These are phyloP conservation scores for Brienomyrus longianalis DNA, from an alignment of 2,113 vertebrate species.

Conservation along the genomic window DNA sequence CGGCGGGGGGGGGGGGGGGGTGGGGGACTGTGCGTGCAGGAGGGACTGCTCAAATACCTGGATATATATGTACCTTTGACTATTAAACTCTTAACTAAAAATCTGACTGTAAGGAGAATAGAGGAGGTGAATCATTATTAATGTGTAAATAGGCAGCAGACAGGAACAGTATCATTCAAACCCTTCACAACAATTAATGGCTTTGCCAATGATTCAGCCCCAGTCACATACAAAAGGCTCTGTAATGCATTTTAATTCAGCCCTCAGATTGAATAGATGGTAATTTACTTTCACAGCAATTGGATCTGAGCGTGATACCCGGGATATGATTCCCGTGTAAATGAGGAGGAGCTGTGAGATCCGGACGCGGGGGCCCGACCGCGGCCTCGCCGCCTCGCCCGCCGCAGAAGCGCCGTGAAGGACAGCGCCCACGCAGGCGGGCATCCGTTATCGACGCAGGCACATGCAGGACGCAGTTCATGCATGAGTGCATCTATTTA, in stretches of 20 bases:
- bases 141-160: slow-evolving; percentile 30
- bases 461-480: background rate
- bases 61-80: slow-evolving; percentile 22
- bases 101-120: slow-evolving; percentile 22
- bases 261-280: slow-evolving; percentile 55
- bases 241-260: slow-evolving; percentile 56
- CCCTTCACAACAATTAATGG: slow-evolving; percentile 44
- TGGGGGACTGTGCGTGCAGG: background rate
- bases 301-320: slow-evolving; percentile 35
- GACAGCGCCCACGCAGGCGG: background rate
- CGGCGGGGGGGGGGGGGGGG: too few relatives aligned
- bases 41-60: slow-evolving; percentile 33
- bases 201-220: slow-evolving; percentile 37
- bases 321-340: slow-evolving; percentile 32
- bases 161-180: slow-evolving; percentile 41
- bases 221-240: slow-evolving; percentile 41
- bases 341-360: background rate
- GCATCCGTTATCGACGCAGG: background rate
- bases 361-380: background rate
- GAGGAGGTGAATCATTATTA: slow-evolving; percentile 41
- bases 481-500: background rate
- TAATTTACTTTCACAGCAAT: slow-evolving; percentile 45
- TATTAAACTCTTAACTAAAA: slow-evolving; percentile 42
- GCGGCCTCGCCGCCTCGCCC: background rate
- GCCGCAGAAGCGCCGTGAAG: too few relatives aligned